Evolutionary conservation across 2,113 vertebrate genomes (phyloP), one percentile per base, ranked within the genome.

Genomic region (Pelmatolapia mariae): DNA sequence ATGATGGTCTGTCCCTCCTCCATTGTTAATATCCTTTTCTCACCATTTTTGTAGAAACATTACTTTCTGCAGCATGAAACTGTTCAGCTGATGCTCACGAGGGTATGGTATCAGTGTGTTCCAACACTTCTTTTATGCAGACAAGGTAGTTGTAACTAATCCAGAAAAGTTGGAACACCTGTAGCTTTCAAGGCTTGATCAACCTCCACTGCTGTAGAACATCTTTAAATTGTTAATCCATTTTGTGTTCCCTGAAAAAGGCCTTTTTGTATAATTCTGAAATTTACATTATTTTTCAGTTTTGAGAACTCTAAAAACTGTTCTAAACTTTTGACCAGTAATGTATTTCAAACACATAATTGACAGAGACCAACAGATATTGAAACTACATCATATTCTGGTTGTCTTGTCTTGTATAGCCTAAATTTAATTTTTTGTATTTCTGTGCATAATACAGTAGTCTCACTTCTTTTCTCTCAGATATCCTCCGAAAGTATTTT

Each of bases 121-220:
- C 24, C 24, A 57, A 57, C 24, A 3, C 24, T 57, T 12, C 54
- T 57, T 26, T 57, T 57, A 57, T 57, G 24, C 24, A 16, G 56
- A 57, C 56, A 29, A 13, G 56, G 15, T 26, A 26, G 13, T 29
- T 57, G 24, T 0, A 57, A 29, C 2, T 26, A 57, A 57, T 57
- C 24, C 54, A 57, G 24, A 57, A 57, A 57, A 57, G 24, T 57
- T 57, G 24, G 24, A 8, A 57, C 54, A 57, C 54, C 24, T 26
- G 2, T 2, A 26, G 11, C 54, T 26, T 57, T 57, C 54, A 56
- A 56, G n/a, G n/a, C 53, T 0, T 56, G 22, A 1, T 56, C 0
- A 56, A 26, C 22, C 53, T 56, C 11, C 22, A 13, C n/a, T 56
- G 53, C n/a, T 56, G 10, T 54, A 54, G 10, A 54, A 54, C n/a